A percentile compares a stretch with the other conserved stretches of the same genome.
These are phyloP conservation scores for Sipha flava DNA, from an alignment of 1,140 invertebrate species.

Conservation along the genomic window DNA sequence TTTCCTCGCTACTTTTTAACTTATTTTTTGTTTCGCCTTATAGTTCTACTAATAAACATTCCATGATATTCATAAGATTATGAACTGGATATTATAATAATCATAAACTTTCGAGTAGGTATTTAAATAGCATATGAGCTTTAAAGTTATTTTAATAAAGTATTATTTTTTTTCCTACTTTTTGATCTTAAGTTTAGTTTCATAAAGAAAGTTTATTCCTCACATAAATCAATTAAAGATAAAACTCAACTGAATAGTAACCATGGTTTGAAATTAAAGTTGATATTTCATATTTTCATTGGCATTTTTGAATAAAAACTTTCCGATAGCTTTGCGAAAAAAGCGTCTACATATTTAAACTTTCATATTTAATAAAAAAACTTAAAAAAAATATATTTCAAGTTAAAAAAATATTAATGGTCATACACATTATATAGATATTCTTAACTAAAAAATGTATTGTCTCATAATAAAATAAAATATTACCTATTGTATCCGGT, in stretches of 20 bases:
- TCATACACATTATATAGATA: no score
- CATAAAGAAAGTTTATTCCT: not conserved
- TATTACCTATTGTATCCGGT: not conserved
- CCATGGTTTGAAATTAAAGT: not conserved
- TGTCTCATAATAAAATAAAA: not conserved
- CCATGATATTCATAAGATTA: not conserved
- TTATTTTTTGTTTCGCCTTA: no score
- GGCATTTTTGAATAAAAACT: not conserved
- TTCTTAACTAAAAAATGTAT: no score
- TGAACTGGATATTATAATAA: not conserved
- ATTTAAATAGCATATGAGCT: not conserved
- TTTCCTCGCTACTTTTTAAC: no score
- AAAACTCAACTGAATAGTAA: not conserved
- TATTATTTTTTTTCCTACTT: not conserved
- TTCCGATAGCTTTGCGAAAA: not conserved
- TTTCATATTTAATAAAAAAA: not conserved
- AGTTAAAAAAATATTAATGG: not conserved
- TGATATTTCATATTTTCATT: not conserved
- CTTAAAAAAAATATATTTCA: not conserved
- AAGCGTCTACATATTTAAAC: not conserved
- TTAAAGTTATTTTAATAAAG: not conserved
- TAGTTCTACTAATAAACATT: not conserved
- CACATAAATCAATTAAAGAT: not conserved
- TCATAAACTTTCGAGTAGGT: not conserved
- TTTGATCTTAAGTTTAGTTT: not conserved